These are phyloP conservation scores for Zaprionus vittiger DNA, from an alignment of 1,140 invertebrate species.

Conservation along the genomic window DNA sequence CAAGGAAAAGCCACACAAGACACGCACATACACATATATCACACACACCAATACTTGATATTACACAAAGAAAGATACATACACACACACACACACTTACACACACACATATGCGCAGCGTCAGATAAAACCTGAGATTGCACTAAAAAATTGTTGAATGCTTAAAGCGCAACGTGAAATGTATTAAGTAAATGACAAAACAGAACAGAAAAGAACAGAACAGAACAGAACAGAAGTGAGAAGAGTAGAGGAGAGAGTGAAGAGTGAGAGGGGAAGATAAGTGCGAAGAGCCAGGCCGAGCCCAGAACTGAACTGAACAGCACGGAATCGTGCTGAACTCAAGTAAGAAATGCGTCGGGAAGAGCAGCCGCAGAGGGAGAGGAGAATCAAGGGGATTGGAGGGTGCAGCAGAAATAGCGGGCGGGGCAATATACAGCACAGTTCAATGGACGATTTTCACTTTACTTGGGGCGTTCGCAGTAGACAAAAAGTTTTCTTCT, in stretches of 20 bases:
- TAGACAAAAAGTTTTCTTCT: conserved; percentile 54
- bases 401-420: background rate
- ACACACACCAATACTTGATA: background rate
- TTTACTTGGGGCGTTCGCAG: conserved; percentile 39
- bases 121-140: conserved; percentile 20
- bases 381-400: background rate
- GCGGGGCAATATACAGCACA: conserved; percentile 39
- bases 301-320: background rate
- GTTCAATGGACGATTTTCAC: conserved; percentile 72
- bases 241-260: background rate
- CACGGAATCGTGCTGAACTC: conserved; percentile 21
- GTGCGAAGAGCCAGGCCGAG: background rate
- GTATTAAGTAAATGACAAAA: conserved; percentile 57
- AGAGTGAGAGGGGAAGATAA: background rate
- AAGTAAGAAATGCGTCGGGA: conserved; percentile 6
- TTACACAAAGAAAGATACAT: background rate
- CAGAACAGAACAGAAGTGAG: background rate
- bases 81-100: background rate
- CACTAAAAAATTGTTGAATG: conserved; percentile 42
- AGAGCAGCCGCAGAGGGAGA: background rate
- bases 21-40: background rate
- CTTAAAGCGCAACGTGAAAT: conserved; percentile 50
- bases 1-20: background rate
- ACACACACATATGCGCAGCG: background rate
- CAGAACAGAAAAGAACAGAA: background rate